These are phyloP conservation scores for Forbesichthys agassizii DNA, from an alignment of 2,113 vertebrate species.

Conservation along the genomic window DNA sequence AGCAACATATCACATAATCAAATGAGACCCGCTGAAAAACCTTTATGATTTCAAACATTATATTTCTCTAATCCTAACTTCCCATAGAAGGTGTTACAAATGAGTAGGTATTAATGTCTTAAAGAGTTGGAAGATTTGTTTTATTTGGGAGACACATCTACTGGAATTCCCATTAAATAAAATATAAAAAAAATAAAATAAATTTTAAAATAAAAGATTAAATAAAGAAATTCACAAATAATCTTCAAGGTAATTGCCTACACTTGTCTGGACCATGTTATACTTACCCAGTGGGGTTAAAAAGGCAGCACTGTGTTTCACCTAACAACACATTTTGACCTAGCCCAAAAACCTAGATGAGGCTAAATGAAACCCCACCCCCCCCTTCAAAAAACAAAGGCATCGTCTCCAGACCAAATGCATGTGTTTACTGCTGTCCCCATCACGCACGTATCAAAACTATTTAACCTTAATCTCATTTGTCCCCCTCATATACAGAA, in stretches of 20 bases:
- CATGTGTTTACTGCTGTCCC: constrained; percentile 41
- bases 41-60: constrained; percentile 34
- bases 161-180: constrained; percentile 19
- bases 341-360: constrained; percentile 32
- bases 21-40: constrained; percentile 24
- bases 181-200: constrained; percentile 9
- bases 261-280: constrained; percentile 36
- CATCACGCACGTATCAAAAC: constrained; percentile 82
- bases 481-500: constrained; percentile 57
- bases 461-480: constrained; percentile 53
- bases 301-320: constrained; percentile 60
- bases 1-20: constrained; percentile 20
- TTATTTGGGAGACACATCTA: constrained; percentile 28
- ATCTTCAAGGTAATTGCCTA: constrained; percentile 33
- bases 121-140: constrained; percentile 49
- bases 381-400: constrained; percentile 48
- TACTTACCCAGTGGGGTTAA: constrained; percentile 56
- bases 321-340: constrained; percentile 42
- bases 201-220: constrained; percentile 3
- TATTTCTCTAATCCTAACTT: constrained; percentile 35
- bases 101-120: constrained; percentile 40
- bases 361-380: constrained; percentile 2
- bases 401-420: constrained; percentile 45
- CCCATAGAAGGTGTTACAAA: constrained; percentile 48
- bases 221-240: constrained; percentile 17